Conservation (phyloP, 2,888 invertebrate genomes). For the Rotaria macrura region DNA sequence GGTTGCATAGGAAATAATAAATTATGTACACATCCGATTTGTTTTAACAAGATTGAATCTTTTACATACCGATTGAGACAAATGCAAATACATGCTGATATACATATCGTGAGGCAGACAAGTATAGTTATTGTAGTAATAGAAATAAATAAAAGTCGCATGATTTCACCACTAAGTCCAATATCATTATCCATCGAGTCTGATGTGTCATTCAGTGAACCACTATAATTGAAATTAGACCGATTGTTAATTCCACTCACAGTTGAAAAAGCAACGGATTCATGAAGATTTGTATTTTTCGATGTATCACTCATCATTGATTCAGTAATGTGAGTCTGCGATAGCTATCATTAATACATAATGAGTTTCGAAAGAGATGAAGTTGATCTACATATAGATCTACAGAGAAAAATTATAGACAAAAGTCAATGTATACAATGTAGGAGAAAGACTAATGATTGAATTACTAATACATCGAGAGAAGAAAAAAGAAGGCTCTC, state of each 20-base stretch:
- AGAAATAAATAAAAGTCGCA: neutral
- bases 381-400: neutral
- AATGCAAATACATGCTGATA: neutral
- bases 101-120: neutral
- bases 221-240: neutral
- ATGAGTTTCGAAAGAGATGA: neutral
- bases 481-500: neutral
- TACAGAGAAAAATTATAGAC: neutral
- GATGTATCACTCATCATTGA: neutral
- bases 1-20: neutral
- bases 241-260: neutral
- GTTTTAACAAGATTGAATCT: neutral
- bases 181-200: neutral
- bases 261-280: neutral
- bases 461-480: neutral
- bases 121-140: neutral
- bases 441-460: neutral
- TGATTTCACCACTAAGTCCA: neutral
- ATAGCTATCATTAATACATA: neutral
- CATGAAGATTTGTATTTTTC: neutral
- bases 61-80: neutral
- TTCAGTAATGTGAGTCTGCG: neutral
- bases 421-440: neutral
- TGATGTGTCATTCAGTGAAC: neutral
- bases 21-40: neutral